These are phyloP conservation scores for Synergus gifuensis DNA, from an alignment of 2,888 invertebrate species.

Conservation along the genomic window DNA sequence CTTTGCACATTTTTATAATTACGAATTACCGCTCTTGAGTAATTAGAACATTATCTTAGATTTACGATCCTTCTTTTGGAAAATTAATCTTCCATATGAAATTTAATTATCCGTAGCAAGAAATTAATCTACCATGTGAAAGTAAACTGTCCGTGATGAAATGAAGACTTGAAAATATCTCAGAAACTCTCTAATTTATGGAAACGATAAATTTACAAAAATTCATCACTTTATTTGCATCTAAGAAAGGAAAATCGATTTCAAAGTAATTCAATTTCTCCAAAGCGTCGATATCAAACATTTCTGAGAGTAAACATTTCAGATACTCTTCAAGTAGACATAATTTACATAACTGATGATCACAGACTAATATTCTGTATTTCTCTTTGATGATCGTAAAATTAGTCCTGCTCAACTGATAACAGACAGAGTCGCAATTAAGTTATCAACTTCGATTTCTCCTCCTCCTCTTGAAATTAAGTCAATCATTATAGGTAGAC, in stretches of 20 bases:
- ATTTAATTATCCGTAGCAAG: conserved; percentile 39
- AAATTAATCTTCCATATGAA: conserved; percentile 38
- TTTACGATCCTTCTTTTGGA: conserved; percentile 33
- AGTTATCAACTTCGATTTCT: conserved; percentile 21
- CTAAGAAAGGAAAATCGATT: not conserved
- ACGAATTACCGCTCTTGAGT: conserved; percentile 31
- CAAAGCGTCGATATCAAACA: not conserved
- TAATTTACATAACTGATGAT: not conserved
- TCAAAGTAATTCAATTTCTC: not conserved
- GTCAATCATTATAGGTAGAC: conserved; percentile 1
- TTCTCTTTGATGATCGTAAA: conserved; percentile 18
- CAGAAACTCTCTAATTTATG: conserved; percentile 6
- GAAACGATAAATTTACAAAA: not conserved
- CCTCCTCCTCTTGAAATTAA: conserved; percentile 2
- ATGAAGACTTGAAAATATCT: conserved; percentile 33
- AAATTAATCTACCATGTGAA: conserved; percentile 36
- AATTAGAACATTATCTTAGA: conserved; percentile 32
- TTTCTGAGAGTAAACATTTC: not conserved
- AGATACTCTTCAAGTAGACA: not conserved
- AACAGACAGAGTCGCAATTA: conserved; percentile 26
- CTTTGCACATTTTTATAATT: conserved; percentile 31
- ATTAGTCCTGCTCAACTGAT: conserved; percentile 20
- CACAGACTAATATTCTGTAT: not conserved
- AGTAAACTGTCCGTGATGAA: conserved; percentile 35
- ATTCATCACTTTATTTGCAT: not conserved